Percentiles rank a stretch among this genome's conserved stretches.
Conservation (phyloP, 92 coral and sea anemone genomes). For the Actinernus sp. region DNA sequence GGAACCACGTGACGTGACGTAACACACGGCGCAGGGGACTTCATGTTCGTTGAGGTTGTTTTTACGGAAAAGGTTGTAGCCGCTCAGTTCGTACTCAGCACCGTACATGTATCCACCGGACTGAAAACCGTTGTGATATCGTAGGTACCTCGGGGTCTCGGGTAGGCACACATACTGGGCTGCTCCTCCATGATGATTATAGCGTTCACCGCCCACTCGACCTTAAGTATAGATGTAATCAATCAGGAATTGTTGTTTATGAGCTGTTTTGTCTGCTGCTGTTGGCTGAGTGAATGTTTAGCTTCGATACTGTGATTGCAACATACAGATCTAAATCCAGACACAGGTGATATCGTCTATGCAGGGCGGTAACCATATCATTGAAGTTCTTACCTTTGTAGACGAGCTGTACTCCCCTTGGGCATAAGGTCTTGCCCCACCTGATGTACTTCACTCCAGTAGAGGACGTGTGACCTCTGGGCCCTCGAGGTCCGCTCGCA, state of each 20-base stretch:
- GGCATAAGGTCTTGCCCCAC: conserved; percentile 74
- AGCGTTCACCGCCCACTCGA: conserved; percentile 41
- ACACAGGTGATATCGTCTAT: too few relatives aligned
- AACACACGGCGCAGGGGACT: conserved; percentile 65
- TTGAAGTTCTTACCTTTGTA: conserved; percentile 62
- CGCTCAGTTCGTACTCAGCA: conserved; percentile 42
- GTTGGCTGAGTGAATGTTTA: too few relatives aligned
- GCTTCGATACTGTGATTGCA: too few relatives aligned
- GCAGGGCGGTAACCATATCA: too few relatives aligned
- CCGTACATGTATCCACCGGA: conserved; percentile 30
- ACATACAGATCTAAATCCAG: too few relatives aligned
- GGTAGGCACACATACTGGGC: conserved; percentile 44
- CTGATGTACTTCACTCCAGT: conserved; percentile 59
- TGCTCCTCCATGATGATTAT: conserved; percentile 33
- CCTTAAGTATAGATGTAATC: too few relatives aligned
- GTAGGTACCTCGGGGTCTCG: conserved; percentile 42
- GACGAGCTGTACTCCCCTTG: conserved; percentile 30
- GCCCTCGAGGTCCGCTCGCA: conserved; percentile 48
- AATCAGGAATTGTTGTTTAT: too few relatives aligned
- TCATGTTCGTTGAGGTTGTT: conserved; percentile 56
- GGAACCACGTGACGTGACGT: conserved; percentile 55
- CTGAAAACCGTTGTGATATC: conserved; percentile 11
- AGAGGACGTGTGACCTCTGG: conserved; percentile 11
- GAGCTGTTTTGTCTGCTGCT: too few relatives aligned
- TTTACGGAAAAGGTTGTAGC: conserved; percentile 27